Percentiles rank a stretch among this genome's conserved stretches.
phyloP scores from a whole-genome alignment of 2,888 invertebrate genomes.

The Ophion ellenae region DNA sequence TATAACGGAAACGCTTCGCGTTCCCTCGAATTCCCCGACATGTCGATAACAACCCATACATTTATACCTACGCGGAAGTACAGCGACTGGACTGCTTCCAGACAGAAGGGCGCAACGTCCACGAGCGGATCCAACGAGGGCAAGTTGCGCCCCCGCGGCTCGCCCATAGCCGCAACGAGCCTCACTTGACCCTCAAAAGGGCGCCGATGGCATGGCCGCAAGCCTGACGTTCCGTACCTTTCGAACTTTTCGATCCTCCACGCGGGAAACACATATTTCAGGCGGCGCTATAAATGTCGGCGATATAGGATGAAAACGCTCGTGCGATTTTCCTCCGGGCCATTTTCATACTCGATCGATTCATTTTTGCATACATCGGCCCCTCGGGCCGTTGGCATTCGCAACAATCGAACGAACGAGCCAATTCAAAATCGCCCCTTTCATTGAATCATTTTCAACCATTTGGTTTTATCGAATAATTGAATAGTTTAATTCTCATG shows the following conservation, averaged over 20 bases:
- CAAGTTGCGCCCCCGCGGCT: background rate
- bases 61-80: conserved; percentile 15
- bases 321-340: conserved; percentile 31
- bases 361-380: conserved; percentile 48
- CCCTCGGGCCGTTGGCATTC: background rate
- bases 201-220: background rate
- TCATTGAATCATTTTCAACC: background rate
- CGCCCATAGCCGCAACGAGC: no score
- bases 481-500: background rate
- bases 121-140: background rate
- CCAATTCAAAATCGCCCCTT: background rate
- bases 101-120: background rate
- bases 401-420: background rate
- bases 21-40: conserved; percentile 57
- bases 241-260: background rate
- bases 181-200: background rate
- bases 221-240: background rate
- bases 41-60: conserved; percentile 62
- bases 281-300: background rate
- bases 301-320: background rate
- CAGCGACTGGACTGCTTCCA: background rate
- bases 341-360: conserved; percentile 51
- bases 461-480: background rate
- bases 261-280: background rate
- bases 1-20: conserved; percentile 59